Conservation (phyloP, 2,888 invertebrate species). For the Plebejus argus region DNA sequence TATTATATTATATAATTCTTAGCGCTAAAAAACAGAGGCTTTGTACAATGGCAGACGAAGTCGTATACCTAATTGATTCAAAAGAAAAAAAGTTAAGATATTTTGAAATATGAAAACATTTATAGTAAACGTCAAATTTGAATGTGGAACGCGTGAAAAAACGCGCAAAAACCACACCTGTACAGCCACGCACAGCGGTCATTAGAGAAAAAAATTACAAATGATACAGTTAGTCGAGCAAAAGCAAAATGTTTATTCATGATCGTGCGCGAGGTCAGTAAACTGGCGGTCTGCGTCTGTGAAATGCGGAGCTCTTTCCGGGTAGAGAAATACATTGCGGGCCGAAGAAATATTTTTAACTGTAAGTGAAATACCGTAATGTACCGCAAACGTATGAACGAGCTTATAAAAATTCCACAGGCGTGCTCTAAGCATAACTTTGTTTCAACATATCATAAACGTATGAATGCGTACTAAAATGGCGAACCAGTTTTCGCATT, state of each 20-base stretch:
- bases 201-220: conserved; percentile 22
- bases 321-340: conserved; percentile 58
- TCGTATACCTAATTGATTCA: not conserved
- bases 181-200: conserved; percentile 3
- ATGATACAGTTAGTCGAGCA: conserved; percentile 18
- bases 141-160: not conserved
- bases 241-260: conserved; percentile 30
- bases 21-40: not conserved
- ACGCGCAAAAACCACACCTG: not conserved
- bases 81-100: not conserved
- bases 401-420: conserved; percentile 24
- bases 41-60: not conserved
- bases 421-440: conserved; percentile 21
- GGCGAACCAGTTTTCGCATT: conserved; percentile 20
- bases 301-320: conserved; percentile 48
- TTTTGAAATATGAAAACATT: not conserved
- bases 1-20: no score
- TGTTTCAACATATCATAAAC: conserved; percentile 23
- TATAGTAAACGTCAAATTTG: conserved; percentile 12
- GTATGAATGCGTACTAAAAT: conserved; percentile 4
- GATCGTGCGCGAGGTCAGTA: conserved; percentile 42
- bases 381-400: conserved; percentile 56
- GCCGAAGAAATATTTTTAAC: conserved; percentile 62
- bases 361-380: conserved; percentile 67
- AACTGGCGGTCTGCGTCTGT: conserved; percentile 49